Base-by-base conservation (phyloP, 2,888 invertebrate species). In the Oasisia sp. region DNA sequence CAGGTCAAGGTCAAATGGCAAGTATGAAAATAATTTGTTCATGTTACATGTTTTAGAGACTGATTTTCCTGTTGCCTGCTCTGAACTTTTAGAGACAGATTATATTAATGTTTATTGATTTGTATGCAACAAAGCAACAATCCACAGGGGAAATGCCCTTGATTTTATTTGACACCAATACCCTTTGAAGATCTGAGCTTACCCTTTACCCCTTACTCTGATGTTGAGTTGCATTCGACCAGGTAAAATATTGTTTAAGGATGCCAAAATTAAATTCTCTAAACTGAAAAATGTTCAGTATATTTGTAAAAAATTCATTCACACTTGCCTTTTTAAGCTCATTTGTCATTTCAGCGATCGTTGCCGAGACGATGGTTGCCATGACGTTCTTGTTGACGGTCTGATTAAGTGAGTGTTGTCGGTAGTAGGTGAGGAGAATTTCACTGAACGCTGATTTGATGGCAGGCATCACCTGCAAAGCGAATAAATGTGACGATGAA, bases 341-440 rank as follows among this genome's bases (percentile, higher is more conserved):
- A 74, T 19, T 74, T 7, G 74, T 74, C 74, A 74, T 74, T 74
- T 74, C 74, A 27, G 74, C 74, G 27, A 74, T 7, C 19, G 74
- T 74, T 74, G 27, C 74, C n/a, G 74, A 7, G 74, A 74, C 74
- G 27, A 74, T 74, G 74, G 74, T 74, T 74, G 74, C 27, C 74
- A 74, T 74, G n/a, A 74, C n/a, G 27, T 19, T n/a, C 74, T 74
- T 27, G 74, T 74, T 74, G 74, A 74, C 27, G 27, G 74, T 74
- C 74, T 74, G 74, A n/a, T 74, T 74, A 27, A 74, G 74, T 7
- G 74, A 74, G n/a, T 74, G 3, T 3, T 74, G 74, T 74, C 74
- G 74, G 27, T 74, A 74, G 74, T 74, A 74, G n/a, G 74, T 74
- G 74, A 74, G 74, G 27, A 74, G 74, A 74, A 74, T 74, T 74